phyloP scores from a whole-genome alignment of 2,113 vertebrate species.

The Zingel zingel region DNA sequence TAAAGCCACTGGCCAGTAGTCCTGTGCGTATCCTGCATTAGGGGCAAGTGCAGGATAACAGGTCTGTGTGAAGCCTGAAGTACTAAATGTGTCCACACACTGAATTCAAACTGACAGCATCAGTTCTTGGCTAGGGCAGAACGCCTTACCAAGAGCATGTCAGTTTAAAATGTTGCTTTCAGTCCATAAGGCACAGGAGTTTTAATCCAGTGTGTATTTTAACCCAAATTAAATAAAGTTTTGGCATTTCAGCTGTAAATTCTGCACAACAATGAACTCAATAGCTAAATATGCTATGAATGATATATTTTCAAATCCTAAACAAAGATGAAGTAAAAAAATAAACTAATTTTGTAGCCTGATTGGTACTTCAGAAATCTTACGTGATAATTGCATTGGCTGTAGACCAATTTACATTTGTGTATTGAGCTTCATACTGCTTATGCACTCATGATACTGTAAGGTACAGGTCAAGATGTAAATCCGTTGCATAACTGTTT shows the following conservation, averaged over 20 bases:
- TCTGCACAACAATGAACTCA: neutral
- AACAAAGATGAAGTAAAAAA: neutral
- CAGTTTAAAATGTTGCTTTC: neutral
- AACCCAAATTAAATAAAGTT: neutral
- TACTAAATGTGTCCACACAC: neutral
- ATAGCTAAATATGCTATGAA: neutral
- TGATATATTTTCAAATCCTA: neutral
- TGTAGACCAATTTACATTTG: neutral
- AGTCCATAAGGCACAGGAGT: neutral
- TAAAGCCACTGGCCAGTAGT: neutral
- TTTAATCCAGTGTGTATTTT: neutral
- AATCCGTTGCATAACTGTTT: neutral
- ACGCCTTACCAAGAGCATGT: neutral
- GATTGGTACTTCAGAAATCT: neutral
- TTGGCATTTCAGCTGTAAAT: neutral
- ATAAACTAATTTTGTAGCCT: neutral
- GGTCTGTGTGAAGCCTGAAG: neutral
- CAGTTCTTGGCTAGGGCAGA: neutral
- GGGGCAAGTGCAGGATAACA: neutral
- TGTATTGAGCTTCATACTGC: neutral
- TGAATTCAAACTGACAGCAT: neutral
- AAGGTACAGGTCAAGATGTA: neutral
- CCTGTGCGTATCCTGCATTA: neutral
- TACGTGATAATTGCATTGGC: neutral
- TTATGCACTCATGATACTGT: neutral